Conservation (phyloP, 2,113 vertebrate genomes). For the Manacus vitellinus region DNA sequence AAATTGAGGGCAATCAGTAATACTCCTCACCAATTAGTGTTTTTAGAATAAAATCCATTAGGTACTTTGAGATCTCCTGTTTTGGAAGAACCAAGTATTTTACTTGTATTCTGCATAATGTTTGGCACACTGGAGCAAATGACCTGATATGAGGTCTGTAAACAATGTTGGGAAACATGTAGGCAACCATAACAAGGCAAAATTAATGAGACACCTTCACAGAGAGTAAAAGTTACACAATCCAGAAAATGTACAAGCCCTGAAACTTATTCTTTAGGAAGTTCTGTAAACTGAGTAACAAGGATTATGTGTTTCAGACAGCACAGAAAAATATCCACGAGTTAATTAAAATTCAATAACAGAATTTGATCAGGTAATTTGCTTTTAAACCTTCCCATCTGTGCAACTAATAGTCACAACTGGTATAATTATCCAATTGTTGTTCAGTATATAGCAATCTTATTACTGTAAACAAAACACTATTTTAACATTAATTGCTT, state of each 20-base stretch:
- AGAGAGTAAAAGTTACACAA: background rate
- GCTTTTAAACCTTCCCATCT: constrained; percentile 39
- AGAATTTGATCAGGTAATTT: constrained; percentile 17
- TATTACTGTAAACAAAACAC: constrained; percentile 58
- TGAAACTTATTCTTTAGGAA: background rate
- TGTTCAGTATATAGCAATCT: constrained; percentile 13
- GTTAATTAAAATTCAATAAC: constrained; percentile 15
- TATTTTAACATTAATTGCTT: constrained; percentile 21
- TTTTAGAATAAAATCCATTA: background rate
- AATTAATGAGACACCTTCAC: background rate
- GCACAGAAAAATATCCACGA: background rate
- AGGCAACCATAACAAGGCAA: background rate
- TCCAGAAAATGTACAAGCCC: background rate
- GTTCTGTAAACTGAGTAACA: background rate
- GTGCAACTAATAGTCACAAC: constrained; percentile 26
- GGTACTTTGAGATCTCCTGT: background rate
- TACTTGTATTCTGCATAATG: background rate
- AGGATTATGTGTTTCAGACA: background rate
- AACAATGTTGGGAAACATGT: background rate
- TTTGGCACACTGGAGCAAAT: background rate
- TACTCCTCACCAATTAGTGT: fast-evolving
- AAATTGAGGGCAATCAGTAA: background rate
- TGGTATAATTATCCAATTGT: constrained; percentile 30
- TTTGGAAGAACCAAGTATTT: background rate
- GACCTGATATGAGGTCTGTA: background rate